phyloP scores from a whole-genome alignment of 2,888 invertebrate genomes.

The Drosophila affinis region DNA sequence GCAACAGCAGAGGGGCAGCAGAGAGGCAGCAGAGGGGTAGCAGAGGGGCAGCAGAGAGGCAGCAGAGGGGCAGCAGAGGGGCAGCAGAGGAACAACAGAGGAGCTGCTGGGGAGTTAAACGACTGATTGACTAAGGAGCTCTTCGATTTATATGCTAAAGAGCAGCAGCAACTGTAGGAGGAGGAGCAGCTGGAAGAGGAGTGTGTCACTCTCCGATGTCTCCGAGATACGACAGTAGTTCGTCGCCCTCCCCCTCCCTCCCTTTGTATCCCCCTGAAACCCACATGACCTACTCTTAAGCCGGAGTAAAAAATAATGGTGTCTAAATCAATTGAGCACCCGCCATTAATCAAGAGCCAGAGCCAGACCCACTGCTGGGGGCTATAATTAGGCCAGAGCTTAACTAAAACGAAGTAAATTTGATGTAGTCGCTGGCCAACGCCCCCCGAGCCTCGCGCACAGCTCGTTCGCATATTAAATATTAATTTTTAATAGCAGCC shows the following conservation, averaged over 20 bases:
- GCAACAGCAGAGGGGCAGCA: neutral
- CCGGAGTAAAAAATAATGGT: neutral
- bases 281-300: constrained; percentile 23
- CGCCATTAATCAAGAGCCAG: constrained; percentile 28
- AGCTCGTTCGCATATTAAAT: constrained; percentile 56
- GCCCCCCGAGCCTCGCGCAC: constrained; percentile 20
- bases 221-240: neutral
- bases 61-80: neutral
- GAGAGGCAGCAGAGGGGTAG: neutral
- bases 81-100: neutral
- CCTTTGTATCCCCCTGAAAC: neutral
- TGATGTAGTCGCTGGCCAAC: constrained; percentile 22
- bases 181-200: constrained; percentile 28
- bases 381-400: constrained; percentile 45
- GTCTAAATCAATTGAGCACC: constrained; percentile 17
- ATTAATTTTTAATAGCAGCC: constrained; percentile 66
- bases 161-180: constrained; percentile 23
- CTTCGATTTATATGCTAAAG: constrained; percentile 77
- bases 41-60: neutral
- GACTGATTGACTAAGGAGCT: constrained; percentile 40
- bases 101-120: neutral
- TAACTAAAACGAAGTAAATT: constrained; percentile 38
- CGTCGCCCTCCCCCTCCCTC: neutral
- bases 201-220: constrained; percentile 41
- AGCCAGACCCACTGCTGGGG: constrained; percentile 1